Evolutionary conservation across 1,140 invertebrate species (phyloP).

Genomic region (Dreissena rostriformis): DNA sequence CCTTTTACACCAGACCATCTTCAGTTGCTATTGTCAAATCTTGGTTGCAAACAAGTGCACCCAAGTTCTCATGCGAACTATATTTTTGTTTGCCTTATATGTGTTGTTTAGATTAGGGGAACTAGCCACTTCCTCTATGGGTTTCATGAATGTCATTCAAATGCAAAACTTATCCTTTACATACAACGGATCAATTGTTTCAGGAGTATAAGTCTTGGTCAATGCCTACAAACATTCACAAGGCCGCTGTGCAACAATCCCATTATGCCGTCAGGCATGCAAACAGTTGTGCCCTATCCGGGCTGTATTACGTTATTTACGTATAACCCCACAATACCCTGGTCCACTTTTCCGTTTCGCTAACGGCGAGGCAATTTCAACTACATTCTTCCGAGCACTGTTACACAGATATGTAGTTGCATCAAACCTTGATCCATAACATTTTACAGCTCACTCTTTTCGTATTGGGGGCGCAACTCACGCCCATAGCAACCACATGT

Average conservation of each 20-base stretch:
- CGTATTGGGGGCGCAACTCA: constrained; percentile 9
- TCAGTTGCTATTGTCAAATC: not conserved
- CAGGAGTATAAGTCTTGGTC: not conserved
- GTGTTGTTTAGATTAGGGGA: constrained; percentile 7
- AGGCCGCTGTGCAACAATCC: not conserved
- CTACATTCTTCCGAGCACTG: not conserved
- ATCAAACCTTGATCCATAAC: not conserved
- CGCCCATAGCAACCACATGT: constrained; percentile 3
- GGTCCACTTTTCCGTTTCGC: not conserved
- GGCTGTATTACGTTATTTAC: not conserved
- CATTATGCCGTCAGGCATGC: not conserved
- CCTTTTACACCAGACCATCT: not conserved
- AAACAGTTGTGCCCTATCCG: not conserved
- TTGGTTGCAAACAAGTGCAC: not conserved
- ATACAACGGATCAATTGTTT: not conserved
- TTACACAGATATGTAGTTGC: not conserved
- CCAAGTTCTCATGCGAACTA: not conserved
- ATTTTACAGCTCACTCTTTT: constrained; percentile 8
- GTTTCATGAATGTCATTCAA: not conserved
- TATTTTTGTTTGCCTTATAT: constrained; percentile 28
- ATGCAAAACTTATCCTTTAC: not conserved
- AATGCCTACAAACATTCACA: constrained; percentile 13
- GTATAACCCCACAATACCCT: not conserved
- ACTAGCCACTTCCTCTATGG: not conserved
- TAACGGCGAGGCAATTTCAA: not conserved